Percentiles rank a stretch among this genome's conserved stretches.
Evolutionary conservation across 1,140 invertebrate genomes (phyloP).

Genomic region (Aphelenchoides besseyi): DNA sequence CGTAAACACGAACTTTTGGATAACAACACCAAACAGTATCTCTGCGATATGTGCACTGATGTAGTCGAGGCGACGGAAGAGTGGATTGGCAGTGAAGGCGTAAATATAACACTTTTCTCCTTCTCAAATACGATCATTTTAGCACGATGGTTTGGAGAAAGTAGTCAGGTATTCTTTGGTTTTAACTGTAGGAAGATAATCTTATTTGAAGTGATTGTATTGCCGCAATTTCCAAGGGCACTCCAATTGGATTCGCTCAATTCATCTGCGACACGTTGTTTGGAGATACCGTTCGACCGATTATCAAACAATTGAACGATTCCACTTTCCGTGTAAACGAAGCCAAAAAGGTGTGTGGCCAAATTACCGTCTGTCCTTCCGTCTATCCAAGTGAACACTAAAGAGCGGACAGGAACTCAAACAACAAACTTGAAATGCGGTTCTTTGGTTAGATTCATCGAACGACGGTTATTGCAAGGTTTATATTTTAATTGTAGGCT

Average conservation of each 20-base stretch:
- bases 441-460: not conserved
- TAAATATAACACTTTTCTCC: not conserved
- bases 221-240: not conserved
- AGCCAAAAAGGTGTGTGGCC: not conserved
- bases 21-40: not conserved
- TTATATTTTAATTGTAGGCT: not conserved
- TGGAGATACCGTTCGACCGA: conserved; percentile 3
- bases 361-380: conserved; percentile 8
- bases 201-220: too few species aligned
- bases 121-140: not conserved
- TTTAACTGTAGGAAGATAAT: too few species aligned
- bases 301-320: conserved; percentile 19
- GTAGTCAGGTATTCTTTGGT: too few species aligned
- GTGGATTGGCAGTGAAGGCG: conserved; percentile 1
- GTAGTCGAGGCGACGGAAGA: not conserved
- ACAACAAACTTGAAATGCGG: not conserved
- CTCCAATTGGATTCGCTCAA: conserved; percentile 11
- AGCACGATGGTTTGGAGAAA: not conserved
- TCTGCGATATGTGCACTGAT: conserved; percentile 7
- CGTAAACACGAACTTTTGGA: not conserved
- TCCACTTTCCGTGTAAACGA: not conserved
- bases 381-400: not conserved
- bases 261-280: conserved; percentile 14
- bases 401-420: too few species aligned
- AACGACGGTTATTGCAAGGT: too few species aligned